phyloP scores from a whole-genome alignment of 2,113 vertebrate species.

The Neomonachus schauinslandi region DNA sequence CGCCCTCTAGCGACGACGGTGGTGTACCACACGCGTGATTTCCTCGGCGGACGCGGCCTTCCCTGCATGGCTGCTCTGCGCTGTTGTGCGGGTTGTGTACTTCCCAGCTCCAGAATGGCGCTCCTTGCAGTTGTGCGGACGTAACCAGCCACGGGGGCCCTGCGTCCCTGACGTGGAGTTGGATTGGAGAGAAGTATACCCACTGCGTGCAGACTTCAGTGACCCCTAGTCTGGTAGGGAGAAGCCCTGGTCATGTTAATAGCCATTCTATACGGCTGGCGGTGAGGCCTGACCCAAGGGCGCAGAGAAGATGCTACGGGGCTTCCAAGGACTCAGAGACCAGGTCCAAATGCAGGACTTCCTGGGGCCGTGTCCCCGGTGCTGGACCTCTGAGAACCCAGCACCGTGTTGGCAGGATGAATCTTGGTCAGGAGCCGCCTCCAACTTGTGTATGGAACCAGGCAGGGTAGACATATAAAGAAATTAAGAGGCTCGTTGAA shows the following conservation, averaged over 20 bases:
- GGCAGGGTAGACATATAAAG: not conserved
- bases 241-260: not conserved
- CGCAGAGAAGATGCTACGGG: not conserved
- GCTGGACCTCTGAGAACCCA: not conserved
- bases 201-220: not conserved
- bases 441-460: not conserved
- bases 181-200: not conserved
- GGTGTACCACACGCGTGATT: not conserved
- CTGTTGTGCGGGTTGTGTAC: not conserved
- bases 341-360: not conserved
- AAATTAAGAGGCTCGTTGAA: not conserved
- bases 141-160: not conserved
- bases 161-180: not conserved
- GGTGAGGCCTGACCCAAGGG: not conserved
- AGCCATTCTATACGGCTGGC: not conserved
- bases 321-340: not conserved
- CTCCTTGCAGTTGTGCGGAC: not conserved
- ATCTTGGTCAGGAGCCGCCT: not conserved
- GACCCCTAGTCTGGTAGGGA: not conserved
- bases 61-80: not conserved
- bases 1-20: not conserved
- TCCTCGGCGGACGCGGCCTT: accelerated
- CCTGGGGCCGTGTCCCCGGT: not conserved
- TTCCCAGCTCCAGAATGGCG: not conserved
- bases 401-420: not conserved